A percentile compares a stretch with the other conserved stretches of the same genome.
phyloP scores from a whole-genome alignment of 2,113 vertebrate genomes.

The Menura novaehollandiae region DNA sequence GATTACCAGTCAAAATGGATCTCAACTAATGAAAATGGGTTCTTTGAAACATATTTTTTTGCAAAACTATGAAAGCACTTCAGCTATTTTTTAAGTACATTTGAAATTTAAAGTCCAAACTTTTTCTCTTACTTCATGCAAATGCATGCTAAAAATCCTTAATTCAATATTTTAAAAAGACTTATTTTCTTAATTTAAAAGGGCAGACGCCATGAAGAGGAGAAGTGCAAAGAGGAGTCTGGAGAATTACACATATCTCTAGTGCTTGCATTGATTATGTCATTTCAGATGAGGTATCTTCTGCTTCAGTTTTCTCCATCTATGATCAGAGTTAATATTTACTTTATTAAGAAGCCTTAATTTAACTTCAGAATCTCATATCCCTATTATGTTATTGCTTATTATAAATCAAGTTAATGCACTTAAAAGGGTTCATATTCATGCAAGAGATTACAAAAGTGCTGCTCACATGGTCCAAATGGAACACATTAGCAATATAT shows the following conservation, averaged over 20 bases:
- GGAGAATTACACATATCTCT: background rate
- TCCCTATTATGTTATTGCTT: slow-evolving; percentile 3
- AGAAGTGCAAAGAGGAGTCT: background rate
- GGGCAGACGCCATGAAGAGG: background rate
- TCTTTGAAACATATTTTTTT: background rate
- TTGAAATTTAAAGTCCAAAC: background rate
- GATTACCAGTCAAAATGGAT: background rate
- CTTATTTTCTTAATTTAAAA: background rate
- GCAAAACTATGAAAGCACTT: background rate
- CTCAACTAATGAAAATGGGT: background rate
- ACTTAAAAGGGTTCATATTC: background rate
- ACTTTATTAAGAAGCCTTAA: background rate
- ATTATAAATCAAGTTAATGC: slow-evolving; percentile 27
- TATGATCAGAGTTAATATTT: slow-evolving; percentile 8
- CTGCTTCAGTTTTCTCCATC: background rate
- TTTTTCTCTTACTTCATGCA: background rate
- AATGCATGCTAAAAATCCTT: background rate
- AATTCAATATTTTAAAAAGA: background rate
- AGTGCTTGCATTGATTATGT: background rate
- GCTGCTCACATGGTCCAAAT: background rate
- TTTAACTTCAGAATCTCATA: slow-evolving; percentile 9
- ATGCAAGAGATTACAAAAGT: background rate
- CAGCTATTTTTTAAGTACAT: background rate
- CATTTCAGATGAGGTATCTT: background rate
- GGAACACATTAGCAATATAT: background rate